Evolutionary conservation across 2,888 invertebrate species (phyloP).

Genomic region (Monochamus alternatus): DNA sequence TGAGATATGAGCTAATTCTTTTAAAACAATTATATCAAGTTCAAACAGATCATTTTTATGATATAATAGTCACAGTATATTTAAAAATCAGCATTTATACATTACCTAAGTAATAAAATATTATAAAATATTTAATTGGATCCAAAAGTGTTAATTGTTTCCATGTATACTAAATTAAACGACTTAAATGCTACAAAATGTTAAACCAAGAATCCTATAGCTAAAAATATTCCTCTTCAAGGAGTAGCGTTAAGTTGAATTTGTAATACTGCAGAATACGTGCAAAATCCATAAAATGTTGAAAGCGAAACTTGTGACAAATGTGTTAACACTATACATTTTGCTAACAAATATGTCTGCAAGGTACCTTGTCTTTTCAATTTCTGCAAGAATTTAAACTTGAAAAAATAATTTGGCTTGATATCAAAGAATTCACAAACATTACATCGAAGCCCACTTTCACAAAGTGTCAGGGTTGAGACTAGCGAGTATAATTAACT

Average conservation of each 20-base stretch:
- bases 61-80: too few relatives aligned
- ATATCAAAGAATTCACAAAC: conserved; percentile 41
- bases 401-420: conserved; percentile 43
- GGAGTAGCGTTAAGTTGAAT: not conserved
- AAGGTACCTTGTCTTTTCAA: conserved; percentile 30
- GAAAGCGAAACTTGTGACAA: conserved; percentile 27
- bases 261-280: conserved; percentile 18
- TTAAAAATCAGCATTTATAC: too few relatives aligned
- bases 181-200: too few relatives aligned
- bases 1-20: too few relatives aligned
- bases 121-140: too few relatives aligned
- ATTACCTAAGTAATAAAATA: too few relatives aligned
- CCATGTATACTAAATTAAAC: too few relatives aligned
- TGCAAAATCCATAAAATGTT: conserved; percentile 6
- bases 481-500: not conserved
- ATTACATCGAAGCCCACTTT: conserved; percentile 30
- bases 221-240: too few relatives aligned
- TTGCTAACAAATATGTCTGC: conserved; percentile 19
- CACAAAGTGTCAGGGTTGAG: conserved; percentile 28
- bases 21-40: too few relatives aligned
- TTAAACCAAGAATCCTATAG: too few relatives aligned
- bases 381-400: conserved; percentile 35
- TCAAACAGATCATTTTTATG: too few relatives aligned
- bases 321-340: conserved; percentile 15
- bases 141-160: too few relatives aligned